phyloP scores from a whole-genome alignment of 37 sponge, comb jelly and placozoan species.

The Agelas oroides region DNA sequence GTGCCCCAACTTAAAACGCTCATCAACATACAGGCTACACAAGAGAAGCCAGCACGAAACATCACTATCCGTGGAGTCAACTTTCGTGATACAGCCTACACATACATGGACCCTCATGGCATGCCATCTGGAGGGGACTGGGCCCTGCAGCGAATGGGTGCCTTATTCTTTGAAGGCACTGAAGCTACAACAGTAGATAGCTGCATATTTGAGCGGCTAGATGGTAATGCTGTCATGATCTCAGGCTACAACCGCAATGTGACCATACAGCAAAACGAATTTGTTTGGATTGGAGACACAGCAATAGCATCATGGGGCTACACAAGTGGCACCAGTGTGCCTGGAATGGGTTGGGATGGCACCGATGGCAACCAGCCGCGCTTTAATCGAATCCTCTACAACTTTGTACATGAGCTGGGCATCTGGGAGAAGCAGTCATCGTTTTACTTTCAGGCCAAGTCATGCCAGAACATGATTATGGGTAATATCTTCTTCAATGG shows the following conservation, averaged over 20 bases:
- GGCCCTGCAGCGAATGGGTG: slow-evolving; percentile 57
- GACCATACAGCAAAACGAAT: slow-evolving; percentile 59
- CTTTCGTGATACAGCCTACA: slow-evolving; percentile 64
- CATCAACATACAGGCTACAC: slow-evolving; percentile 30
- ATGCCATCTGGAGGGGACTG: slow-evolving; percentile 79
- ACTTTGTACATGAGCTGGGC: slow-evolving; percentile 78
- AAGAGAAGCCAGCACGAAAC: slow-evolving; percentile 25
- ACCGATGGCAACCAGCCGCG: slow-evolving; percentile 73
- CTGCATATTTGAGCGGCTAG: slow-evolving; percentile 55
- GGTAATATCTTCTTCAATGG: slow-evolving; percentile 88
- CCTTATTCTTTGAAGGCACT: slow-evolving; percentile 69
- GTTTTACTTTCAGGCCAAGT: slow-evolving; percentile 64
- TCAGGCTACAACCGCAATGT: slow-evolving; percentile 56
- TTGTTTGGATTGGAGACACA: slow-evolving; percentile 69
- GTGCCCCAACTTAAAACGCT: slow-evolving; percentile 40
- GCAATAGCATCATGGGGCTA: slow-evolving; percentile 71
- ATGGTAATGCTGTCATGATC: slow-evolving; percentile 70
- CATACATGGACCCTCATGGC: slow-evolving; percentile 64
- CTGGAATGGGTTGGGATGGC: slow-evolving; percentile 65
- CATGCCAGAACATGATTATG: slow-evolving; percentile 58
- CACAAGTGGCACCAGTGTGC: slow-evolving; percentile 44
- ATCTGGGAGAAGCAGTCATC: slow-evolving; percentile 72
- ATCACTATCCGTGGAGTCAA: slow-evolving; percentile 44
- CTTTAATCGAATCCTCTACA: slow-evolving; percentile 46
- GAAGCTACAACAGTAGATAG: slow-evolving; percentile 15